phyloP scores from a whole-genome alignment of 2,888 invertebrate genomes.

The Cenopis cana region DNA sequence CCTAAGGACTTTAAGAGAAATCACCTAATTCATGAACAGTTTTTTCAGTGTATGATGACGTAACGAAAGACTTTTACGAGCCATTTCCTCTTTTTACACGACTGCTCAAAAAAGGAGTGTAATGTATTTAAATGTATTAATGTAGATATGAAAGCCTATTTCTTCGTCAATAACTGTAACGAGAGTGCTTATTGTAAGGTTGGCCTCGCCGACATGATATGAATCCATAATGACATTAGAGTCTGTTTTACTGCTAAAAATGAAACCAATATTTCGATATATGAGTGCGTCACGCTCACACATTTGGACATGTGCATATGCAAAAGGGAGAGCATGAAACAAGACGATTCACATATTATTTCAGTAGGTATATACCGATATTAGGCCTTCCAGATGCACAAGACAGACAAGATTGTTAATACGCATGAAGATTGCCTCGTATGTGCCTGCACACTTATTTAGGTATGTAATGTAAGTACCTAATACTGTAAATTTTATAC shows the following conservation, averaged over 20 bases:
- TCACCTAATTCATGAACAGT: too few species aligned
- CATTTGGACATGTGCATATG: too few species aligned
- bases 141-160: background rate
- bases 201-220: slow-evolving; percentile 24
- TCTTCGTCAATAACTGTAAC: slow-evolving; percentile 6
- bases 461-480: background rate
- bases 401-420: slow-evolving; percentile 25
- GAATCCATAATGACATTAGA: slow-evolving; percentile 25
- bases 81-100: background rate
- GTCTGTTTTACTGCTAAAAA: background rate
- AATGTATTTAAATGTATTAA: background rate
- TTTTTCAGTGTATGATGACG: too few species aligned
- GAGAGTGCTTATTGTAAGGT: slow-evolving; percentile 21
- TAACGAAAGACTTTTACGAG: background rate
- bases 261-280: background rate
- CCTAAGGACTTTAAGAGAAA: too few species aligned
- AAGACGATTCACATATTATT: background rate
- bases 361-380: background rate
- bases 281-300: background rate
- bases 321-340: background rate
- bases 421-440: slow-evolving; percentile 20
- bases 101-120: too few species aligned
- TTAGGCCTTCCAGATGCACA: background rate
- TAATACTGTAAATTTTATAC: too few species aligned
- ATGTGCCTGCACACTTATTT: background rate